phyloP scores from a whole-genome alignment of 1,140 invertebrate genomes.

The Glomeris maerens region DNA sequence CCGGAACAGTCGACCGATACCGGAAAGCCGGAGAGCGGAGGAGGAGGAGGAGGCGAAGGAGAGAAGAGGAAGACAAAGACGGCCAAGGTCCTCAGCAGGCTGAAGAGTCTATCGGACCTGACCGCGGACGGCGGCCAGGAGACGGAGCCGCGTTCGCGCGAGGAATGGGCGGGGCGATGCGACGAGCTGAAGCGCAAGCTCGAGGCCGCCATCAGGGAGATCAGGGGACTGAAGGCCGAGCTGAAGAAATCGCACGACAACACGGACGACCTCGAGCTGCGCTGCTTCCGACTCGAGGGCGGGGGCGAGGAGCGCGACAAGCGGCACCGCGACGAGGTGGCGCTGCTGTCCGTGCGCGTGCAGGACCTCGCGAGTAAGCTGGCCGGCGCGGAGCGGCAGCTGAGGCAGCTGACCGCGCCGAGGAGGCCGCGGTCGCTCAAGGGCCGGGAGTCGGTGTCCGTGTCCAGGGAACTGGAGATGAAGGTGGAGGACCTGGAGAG shows the following conservation, averaged over 20 bases:
- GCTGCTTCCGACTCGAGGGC: conserved; percentile 53
- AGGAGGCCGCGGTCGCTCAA: conserved; percentile 68
- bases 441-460: conserved; percentile 52
- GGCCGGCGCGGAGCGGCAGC: conserved; percentile 63
- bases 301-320: conserved; percentile 50
- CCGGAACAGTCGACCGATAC: no score
- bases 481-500: conserved; percentile 32
- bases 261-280: conserved; percentile 61
- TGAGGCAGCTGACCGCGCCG: conserved; percentile 38
- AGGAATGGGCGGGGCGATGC: conserved; percentile 49
- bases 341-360: conserved; percentile 64
- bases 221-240: conserved; percentile 62
- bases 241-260: conserved; percentile 60
- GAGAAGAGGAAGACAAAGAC: no score
- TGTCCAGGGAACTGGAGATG: conserved; percentile 65
- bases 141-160: background rate
- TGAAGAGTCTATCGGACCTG: conserved; percentile 59
- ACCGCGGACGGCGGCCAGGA: conserved; percentile 57
- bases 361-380: conserved; percentile 70
- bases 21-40: no score
- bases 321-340: conserved; percentile 54
- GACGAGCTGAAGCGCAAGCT: conserved; percentile 56
- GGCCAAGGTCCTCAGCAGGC: no score
- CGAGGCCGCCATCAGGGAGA: conserved; percentile 66
- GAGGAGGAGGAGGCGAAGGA: no score